Evolutionary conservation across 1,140 invertebrate genomes (phyloP).

Genomic region (Oedothorax gibbosus): DNA sequence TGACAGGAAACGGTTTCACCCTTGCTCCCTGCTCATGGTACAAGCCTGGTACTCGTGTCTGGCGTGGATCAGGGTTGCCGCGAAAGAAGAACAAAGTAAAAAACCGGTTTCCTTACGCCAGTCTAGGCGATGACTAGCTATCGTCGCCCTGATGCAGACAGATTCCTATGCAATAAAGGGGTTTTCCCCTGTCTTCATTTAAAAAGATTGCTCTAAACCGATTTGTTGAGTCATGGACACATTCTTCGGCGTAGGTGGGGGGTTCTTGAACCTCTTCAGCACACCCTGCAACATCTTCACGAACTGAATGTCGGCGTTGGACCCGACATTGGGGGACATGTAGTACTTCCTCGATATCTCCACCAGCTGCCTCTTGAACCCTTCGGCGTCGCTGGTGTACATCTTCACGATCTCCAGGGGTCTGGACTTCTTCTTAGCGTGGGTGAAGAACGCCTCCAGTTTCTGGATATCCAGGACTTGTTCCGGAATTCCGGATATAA

Average conservation of each 20-base stretch:
- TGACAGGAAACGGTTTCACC: too few species aligned
- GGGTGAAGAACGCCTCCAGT: slow-evolving; percentile 29
- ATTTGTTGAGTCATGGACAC: too few species aligned
- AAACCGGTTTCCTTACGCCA: too few species aligned
- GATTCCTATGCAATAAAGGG: too few species aligned
- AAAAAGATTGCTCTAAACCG: too few species aligned
- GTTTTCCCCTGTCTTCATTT: too few species aligned
- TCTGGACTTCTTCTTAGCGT: slow-evolving; percentile 32
- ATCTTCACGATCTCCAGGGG: neutral
- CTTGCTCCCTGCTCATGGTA: too few species aligned
- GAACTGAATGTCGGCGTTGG: slow-evolving; percentile 2
- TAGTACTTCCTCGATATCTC: neutral
- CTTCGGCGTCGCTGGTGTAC: neutral
- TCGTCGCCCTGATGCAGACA: too few species aligned
- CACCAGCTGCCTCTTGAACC: slow-evolving; percentile 9
- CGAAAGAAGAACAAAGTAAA: too few species aligned
- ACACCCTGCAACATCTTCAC: slow-evolving; percentile 17
- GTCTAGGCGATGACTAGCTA: too few species aligned
- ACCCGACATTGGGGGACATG: neutral
- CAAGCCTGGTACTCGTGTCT: too few species aligned
- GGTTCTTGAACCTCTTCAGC: neutral
- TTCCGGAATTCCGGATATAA: neutral
- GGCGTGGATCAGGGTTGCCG: too few species aligned
- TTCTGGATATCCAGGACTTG: neutral
- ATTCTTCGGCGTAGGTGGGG: neutral